phyloP scores from a whole-genome alignment of 2,113 vertebrate genomes.

The Corynorhinus townsendii region DNA sequence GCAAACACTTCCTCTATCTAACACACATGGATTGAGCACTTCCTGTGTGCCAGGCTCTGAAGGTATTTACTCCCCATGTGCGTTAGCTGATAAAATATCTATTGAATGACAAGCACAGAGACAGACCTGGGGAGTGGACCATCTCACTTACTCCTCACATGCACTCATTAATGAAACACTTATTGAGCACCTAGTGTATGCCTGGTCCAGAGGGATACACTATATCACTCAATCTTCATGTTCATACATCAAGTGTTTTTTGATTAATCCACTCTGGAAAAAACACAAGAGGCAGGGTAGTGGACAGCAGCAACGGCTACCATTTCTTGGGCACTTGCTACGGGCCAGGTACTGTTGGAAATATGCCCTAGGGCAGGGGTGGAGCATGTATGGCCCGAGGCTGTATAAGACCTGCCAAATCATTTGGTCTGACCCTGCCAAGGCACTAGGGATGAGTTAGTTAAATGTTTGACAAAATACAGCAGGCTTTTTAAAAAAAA shows the following conservation, averaged over 20 bases:
- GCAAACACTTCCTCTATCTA: background rate
- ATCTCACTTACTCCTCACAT: background rate
- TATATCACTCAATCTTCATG: background rate
- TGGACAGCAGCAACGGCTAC: background rate
- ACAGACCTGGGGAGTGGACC: background rate
- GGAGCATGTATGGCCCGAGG: too few species aligned
- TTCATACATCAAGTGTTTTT: background rate
- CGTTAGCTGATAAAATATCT: background rate
- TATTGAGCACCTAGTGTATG: background rate
- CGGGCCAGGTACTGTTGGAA: background rate
- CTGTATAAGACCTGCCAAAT: too few species aligned
- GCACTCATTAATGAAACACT: background rate
- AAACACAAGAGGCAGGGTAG: background rate
- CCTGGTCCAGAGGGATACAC: background rate
- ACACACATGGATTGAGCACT: rapidly evolving
- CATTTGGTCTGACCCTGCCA: too few species aligned
- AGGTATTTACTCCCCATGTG: background rate
- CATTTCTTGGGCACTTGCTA: background rate
- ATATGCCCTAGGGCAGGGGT: background rate
- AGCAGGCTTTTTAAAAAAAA: too few species aligned
- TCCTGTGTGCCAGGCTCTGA: background rate
- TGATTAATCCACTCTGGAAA: background rate
- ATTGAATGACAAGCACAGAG: background rate
- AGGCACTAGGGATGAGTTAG: too few species aligned
- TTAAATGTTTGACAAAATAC: too few species aligned